phyloP scores from a whole-genome alignment of 2,888 invertebrate species.

The Heliconius sara region DNA sequence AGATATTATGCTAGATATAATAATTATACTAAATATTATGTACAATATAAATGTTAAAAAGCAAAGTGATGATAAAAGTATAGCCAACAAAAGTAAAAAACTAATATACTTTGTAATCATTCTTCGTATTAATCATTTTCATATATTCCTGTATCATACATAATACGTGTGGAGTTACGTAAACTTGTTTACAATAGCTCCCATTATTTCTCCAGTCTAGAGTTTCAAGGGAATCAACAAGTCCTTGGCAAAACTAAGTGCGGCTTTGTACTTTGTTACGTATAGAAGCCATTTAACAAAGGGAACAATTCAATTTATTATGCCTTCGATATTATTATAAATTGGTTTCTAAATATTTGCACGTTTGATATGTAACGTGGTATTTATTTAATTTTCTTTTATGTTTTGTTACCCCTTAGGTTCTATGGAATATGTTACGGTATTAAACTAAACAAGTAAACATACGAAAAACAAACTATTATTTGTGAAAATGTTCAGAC shows the following conservation, averaged over 20 bases:
- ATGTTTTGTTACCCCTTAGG: background rate
- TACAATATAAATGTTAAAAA: background rate
- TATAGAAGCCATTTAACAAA: conserved; percentile 31
- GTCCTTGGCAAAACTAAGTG: conserved; percentile 29
- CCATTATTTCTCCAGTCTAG: conserved; percentile 9
- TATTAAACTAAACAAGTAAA: no score
- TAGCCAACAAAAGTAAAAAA: background rate
- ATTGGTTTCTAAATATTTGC: conserved; percentile 57
- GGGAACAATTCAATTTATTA: conserved; percentile 25
- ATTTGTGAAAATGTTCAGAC: background rate
- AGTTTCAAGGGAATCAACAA: conserved; percentile 25
- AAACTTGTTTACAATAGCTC: conserved; percentile 15
- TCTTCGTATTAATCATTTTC: background rate
- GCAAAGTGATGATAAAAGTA: background rate
- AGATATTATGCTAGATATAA: no score
- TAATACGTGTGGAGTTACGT: conserved; percentile 5
- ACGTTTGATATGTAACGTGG: background rate
- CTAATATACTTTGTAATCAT: background rate
- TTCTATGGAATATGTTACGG: background rate
- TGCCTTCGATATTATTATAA: conserved; percentile 59
- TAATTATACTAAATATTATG: no score
- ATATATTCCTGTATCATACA: background rate
- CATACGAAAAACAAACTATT: background rate
- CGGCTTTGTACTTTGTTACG: conserved; percentile 29
- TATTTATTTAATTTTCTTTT: background rate